Conservation (phyloP, 1,140 invertebrate species). For the Macrocentrus cingulum region DNA sequence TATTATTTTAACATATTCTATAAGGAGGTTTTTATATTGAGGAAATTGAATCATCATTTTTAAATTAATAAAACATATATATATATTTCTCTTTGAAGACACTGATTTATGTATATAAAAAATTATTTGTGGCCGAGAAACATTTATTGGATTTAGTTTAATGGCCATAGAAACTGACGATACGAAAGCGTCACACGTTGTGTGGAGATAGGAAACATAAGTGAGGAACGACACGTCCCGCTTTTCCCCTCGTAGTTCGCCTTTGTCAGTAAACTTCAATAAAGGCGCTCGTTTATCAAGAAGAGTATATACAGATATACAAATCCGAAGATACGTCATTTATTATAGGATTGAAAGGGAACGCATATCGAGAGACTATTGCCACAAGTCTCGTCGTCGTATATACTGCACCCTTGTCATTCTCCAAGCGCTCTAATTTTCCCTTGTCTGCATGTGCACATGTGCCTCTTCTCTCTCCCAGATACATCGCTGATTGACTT, state of each 20-base stretch:
- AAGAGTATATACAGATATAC: background rate
- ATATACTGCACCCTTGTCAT: background rate
- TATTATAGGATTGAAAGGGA: no score
- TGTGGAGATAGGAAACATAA: constrained; percentile 5
- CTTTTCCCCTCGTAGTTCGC: constrained; percentile 7
- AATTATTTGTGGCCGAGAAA: background rate
- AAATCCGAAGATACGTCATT: background rate
- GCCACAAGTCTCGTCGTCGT: background rate
- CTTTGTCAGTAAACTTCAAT: constrained; percentile 27
- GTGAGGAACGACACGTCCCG: constrained; percentile 11
- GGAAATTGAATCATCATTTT: no score
- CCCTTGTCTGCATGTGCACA: no score
- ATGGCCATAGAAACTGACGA: background rate
- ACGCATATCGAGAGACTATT: no score
- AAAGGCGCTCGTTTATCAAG: constrained; percentile 25
- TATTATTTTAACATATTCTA: no score
- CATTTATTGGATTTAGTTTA: constrained; percentile 16
- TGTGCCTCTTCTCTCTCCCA: no score
- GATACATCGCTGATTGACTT: no score
- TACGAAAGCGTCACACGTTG: background rate
- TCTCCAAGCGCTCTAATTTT: background rate
- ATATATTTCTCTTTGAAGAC: no score
- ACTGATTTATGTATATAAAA: no score
- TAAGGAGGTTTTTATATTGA: no score
- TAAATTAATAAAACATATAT: no score